A percentile compares a stretch with the other conserved stretches of the same genome.
Evolutionary conservation across 1,140 invertebrate genomes (phyloP).

Genomic region (Sinella curviseta): DNA sequence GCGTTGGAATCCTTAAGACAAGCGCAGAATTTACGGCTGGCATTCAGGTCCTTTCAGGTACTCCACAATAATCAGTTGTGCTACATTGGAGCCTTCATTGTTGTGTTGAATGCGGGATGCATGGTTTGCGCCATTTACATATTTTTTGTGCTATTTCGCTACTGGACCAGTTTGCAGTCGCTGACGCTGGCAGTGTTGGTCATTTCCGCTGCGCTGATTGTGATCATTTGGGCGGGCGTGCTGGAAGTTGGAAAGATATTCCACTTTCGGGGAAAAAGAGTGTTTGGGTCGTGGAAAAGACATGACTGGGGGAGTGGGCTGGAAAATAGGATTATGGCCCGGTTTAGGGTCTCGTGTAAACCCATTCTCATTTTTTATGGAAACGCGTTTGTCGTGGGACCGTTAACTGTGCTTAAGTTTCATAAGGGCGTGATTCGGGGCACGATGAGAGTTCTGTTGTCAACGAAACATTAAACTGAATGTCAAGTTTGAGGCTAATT

Average conservation of each 20-base stretch:
- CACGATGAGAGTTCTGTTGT: background rate
- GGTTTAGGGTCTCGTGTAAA: background rate
- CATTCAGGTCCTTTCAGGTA: background rate
- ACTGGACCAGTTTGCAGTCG: background rate
- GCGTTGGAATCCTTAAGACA: background rate
- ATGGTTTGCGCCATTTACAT: background rate
- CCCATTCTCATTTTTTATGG: background rate
- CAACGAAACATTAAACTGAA: background rate
- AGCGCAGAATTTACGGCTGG: background rate
- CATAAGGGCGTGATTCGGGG: background rate
- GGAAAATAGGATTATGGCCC: background rate
- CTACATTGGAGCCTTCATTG: background rate
- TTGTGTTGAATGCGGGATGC: background rate
- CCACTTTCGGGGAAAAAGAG: background rate
- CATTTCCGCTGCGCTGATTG: background rate
- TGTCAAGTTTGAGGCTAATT: too few relatives aligned
- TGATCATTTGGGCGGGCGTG: background rate
- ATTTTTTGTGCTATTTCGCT: background rate
- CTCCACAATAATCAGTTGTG: background rate
- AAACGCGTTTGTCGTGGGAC: background rate
- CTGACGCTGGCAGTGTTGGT: background rate
- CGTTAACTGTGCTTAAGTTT: background rate
- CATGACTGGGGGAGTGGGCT: background rate
- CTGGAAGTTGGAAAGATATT: background rate
- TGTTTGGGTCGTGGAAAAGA: background rate